Conservation (phyloP, 2,888 invertebrate genomes). For the Terebella lapidaria region DNA sequence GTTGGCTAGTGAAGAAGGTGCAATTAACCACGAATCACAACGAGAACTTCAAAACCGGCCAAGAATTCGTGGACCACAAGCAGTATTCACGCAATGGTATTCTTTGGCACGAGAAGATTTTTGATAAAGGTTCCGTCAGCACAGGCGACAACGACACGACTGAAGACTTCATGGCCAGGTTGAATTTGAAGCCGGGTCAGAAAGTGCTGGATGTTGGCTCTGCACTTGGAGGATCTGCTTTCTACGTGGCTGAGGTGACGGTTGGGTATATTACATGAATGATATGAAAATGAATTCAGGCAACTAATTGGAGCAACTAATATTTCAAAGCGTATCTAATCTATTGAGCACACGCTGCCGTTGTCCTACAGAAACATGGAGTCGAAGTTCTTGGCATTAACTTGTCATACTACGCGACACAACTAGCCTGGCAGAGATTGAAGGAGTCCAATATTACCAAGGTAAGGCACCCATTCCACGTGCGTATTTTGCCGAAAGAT, state of each 20-base stretch:
- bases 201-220: constrained; percentile 60
- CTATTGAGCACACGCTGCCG: no score
- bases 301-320: no score
- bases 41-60: constrained; percentile 41
- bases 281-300: background rate
- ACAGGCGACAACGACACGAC: constrained; percentile 59
- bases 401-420: constrained; percentile 59
- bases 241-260: constrained; percentile 55
- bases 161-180: constrained; percentile 53
- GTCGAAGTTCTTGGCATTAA: constrained; percentile 58
- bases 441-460: background rate
- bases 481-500: no score
- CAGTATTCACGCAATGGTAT: constrained; percentile 59
- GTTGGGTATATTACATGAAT: background rate
- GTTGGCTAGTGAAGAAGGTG: constrained; percentile 53
- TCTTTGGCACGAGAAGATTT: constrained; percentile 59
- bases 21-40: background rate
- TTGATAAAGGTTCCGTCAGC: constrained; percentile 59
- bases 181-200: constrained; percentile 54
- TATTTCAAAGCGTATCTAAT: no score
- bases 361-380: constrained; percentile 54
- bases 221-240: constrained; percentile 59
- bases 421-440: constrained; percentile 56
- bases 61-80: constrained; percentile 58
- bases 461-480: no score